These are phyloP conservation scores for Bradynema listronoti DNA, from an alignment of 1,140 invertebrate species.

Conservation along the genomic window DNA sequence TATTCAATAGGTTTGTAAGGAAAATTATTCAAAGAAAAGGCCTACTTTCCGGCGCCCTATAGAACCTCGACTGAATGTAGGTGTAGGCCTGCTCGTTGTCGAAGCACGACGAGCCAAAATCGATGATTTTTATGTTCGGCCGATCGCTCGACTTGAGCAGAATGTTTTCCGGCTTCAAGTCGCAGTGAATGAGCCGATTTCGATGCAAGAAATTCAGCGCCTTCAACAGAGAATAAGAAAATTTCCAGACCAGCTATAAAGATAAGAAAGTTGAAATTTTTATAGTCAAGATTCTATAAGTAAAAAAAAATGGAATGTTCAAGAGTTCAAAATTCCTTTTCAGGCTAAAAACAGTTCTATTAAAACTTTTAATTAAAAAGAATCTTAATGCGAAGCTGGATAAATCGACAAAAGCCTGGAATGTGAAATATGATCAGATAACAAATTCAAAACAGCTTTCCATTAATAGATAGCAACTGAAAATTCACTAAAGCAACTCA, in stretches of 20 bases:
- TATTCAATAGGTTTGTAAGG: not conserved
- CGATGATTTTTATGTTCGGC: constrained; percentile 5
- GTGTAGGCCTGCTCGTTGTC: constrained; percentile 12
- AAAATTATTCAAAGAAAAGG: not conserved
- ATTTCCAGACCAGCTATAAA: constrained; percentile 27
- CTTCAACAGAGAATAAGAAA: constrained; percentile 26
- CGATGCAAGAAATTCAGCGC: no score
- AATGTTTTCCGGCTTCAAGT: no score
- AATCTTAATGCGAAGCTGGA: no score
- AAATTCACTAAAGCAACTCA: no score
- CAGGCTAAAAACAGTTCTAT: constrained; percentile 5
- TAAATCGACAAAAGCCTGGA: no score
- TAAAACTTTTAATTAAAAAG: no score
- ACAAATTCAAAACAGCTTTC: no score
- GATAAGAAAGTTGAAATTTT: not conserved
- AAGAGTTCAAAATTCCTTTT: not conserved
- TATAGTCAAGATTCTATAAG: not conserved
- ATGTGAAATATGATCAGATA: no score
- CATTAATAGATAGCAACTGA: no score
- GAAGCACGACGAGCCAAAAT: not conserved
- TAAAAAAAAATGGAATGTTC: constrained; percentile 2
- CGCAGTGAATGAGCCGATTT: no score
- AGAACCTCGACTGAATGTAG: constrained; percentile 40
- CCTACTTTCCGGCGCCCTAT: constrained; percentile 35
- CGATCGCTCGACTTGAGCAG: no score